Base-by-base conservation (phyloP, 2,888 invertebrate species). In the Eurytoma adleriae region DNA sequence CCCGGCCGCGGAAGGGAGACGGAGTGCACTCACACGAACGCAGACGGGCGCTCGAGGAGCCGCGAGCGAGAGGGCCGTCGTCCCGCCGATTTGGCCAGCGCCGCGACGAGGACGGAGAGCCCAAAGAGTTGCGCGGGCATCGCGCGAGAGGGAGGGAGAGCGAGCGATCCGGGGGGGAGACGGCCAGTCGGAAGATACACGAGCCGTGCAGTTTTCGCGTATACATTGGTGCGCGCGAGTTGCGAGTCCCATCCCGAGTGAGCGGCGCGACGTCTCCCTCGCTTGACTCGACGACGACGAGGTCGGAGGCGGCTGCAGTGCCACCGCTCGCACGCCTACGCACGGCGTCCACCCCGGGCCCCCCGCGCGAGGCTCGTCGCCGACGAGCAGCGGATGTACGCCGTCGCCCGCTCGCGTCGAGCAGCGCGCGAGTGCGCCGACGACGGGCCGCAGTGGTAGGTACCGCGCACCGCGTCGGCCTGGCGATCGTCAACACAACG, bases 31-130 rank as follows among this genome's bases (percentile, higher is more conserved):
- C 4, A n/a, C 16, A n/a, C 4, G 2, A 13, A 14, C 24, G 20
- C 24, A 12, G 16, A 27, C 30, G 5, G 62, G 7, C 30, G 30
- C 62, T 62, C 62, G 30, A 20, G 57, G 20, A 30, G 16, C 62
- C 13, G 59, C 13, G 59, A 57, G 52, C n/a, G n/a, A 71, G 48
- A 62, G n/a, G 62, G 73, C 68, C 73, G 78, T 67, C 20, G 18
- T 18, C 48, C 69, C 20, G 24, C 24, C 40, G n/a, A 64, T 18
- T 40, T 40, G 12, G 18, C 18, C 40, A 27, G 61, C 61, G 61
- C 61, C 61, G 24, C 24, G 62, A 62, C 62, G 27, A 62, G 30
- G 30, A 30, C 62, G 62, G 40, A 40, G 40, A 7, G 40, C 40
- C 40, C 10, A 40, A 40, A 40, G 40, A 40, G 54, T 54, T 54